phyloP scores from a whole-genome alignment of 2,113 vertebrate species.

The Odocoileus hemionus region DNA sequence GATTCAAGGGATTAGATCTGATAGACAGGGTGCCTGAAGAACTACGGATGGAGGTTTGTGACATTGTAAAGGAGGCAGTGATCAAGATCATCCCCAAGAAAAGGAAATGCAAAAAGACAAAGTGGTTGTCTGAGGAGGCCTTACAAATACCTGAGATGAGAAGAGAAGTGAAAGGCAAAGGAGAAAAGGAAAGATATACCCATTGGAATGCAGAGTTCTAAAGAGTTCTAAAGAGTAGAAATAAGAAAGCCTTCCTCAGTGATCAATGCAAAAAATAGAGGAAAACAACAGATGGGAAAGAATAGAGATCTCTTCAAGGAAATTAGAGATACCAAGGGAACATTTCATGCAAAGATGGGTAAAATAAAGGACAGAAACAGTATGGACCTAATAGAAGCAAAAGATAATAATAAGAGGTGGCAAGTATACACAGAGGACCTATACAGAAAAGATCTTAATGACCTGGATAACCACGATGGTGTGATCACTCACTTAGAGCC shows the following conservation, averaged over 20 bases:
- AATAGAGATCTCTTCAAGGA: neutral
- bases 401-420: neutral
- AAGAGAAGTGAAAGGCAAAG: neutral
- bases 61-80: neutral
- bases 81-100: neutral
- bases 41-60: rapidly evolving
- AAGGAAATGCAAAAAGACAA: neutral
- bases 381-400: neutral
- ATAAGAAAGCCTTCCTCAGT: neutral
- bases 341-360: neutral
- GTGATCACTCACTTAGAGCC: neutral
- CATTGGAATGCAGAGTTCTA: neutral
- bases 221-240: neutral
- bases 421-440: neutral
- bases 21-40: neutral
- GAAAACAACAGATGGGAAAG: neutral
- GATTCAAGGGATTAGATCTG: neutral
- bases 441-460: neutral
- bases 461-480: neutral
- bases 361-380: neutral
- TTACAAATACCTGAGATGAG: neutral
- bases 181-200: neutral
- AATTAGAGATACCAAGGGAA: neutral
- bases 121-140: neutral
- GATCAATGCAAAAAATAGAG: neutral